Base-by-base conservation (phyloP, 2,113 vertebrate species). In the Morone chrysops region DNA sequence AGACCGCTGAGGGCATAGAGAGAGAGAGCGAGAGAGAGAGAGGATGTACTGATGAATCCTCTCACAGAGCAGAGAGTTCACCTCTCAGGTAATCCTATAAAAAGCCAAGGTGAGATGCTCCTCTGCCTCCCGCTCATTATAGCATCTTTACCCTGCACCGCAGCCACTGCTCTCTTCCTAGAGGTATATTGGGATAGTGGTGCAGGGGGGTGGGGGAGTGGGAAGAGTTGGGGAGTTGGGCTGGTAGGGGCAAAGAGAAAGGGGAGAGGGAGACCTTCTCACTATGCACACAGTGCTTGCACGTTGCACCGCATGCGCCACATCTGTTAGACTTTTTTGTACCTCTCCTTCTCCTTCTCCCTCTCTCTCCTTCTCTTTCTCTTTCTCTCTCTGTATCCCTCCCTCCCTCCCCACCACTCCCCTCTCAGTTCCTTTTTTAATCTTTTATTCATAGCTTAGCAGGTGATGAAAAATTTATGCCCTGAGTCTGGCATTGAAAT, bases 381-480 rank as follows among this genome's bases (percentile, higher is more conserved):
- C 79, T 74, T 56, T 51, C 80, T 70, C 48, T 82, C 78, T 73
- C 56, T 56, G 50, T 81, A 75, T 88, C 84, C 80, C 88, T 85
- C 75, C 63, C 40, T 85, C 71, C 61, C 45, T 72, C 87, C 75
- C 80, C 76, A 71, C 78, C 90, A 70, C 90, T 89, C 92, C 82
- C 81, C 83, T 93, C 93, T 92, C 96, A 96, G 95, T 97, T 96
- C 96, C 13, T 97, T 97, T 97, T 98, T 98, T 97, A 98, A 99
- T 99, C 97, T 99, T 99, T 99, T 99, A 99, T 99, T 99, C 97
- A 99, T 99, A 97, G 97, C 97, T 97, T 99, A 98, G 97, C 97
- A 98, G 97, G 98, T 98, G 97, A 99, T 99, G 97, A 99, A 99
- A 99, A 99, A 99, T 99, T 95, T 98, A 99, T 99, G 97, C 97